These are phyloP conservation scores for Parambassis ranga DNA, from an alignment of 2,797 vertebrate genomes.

Conservation along the genomic window DNA sequence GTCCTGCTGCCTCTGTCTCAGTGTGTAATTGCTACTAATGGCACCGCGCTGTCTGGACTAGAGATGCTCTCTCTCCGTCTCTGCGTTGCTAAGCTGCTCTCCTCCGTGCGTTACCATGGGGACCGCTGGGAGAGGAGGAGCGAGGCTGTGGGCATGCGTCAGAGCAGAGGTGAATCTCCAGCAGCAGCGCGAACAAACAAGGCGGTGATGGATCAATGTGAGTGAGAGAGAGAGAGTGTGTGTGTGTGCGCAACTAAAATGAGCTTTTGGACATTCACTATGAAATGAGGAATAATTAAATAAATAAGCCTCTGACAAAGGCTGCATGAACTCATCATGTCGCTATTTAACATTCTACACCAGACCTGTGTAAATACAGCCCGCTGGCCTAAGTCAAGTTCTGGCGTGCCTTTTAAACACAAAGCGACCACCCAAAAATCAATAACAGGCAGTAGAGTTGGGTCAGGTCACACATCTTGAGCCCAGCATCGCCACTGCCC, in stretches of 20 bases:
- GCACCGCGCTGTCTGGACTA: constrained; percentile 42
- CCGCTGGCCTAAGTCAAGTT: too few species aligned
- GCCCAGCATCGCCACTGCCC: too few species aligned
- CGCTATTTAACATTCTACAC: too few species aligned
- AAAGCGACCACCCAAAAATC: too few species aligned
- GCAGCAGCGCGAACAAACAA: constrained; percentile 38
- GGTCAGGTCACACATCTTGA: too few species aligned
- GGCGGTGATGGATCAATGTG: constrained; percentile 33
- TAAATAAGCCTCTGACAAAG: too few species aligned
- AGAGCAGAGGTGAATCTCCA: constrained; percentile 33
- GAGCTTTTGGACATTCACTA: too few species aligned
- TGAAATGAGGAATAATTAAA: too few species aligned
- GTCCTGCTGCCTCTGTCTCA: background rate
- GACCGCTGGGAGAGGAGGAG: constrained; percentile 65
- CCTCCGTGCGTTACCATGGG: constrained; percentile 77
- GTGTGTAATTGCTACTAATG: constrained; percentile 23
- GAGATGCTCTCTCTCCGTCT: constrained; percentile 53
- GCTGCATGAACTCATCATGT: too few species aligned
- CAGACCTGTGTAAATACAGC: too few species aligned
- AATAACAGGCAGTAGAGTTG: too few species aligned
- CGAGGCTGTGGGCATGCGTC: constrained; percentile 58
- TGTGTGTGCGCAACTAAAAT: background rate
- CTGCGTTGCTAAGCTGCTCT: constrained; percentile 78
- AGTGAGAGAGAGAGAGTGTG: background rate
- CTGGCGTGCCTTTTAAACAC: too few species aligned